Evolutionary conservation across 1,140 invertebrate species (phyloP).

Genomic region (Hestina assimilis): DNA sequence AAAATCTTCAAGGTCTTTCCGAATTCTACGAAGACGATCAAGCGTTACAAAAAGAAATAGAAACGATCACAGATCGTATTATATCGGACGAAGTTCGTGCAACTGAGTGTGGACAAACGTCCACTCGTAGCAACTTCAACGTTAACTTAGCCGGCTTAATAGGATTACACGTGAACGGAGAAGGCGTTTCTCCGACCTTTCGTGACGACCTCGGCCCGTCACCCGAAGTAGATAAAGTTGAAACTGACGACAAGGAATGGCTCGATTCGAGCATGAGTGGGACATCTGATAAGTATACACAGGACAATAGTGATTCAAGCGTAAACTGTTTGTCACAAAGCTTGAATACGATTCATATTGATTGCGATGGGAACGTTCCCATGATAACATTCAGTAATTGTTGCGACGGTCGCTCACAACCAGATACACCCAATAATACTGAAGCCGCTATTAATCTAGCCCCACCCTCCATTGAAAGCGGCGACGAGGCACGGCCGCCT

Average conservation of each 20-base stretch:
- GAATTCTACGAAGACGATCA: conserved; percentile 74
- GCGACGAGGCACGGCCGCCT: conserved; percentile 64
- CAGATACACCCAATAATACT: conserved; percentile 49
- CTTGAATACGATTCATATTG: conserved; percentile 58
- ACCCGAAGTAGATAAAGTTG: conserved; percentile 51
- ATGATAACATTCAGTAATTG: conserved; percentile 76
- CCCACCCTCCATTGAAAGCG: conserved; percentile 67
- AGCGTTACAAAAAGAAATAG: conserved; percentile 52
- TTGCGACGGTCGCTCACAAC: conserved; percentile 49
- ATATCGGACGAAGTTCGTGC: conserved; percentile 48
- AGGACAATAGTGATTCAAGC: conserved; percentile 37
- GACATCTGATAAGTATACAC: conserved; percentile 44
- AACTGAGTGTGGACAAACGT: conserved; percentile 29
- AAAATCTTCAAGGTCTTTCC: conserved; percentile 65
- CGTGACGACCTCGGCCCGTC: conserved; percentile 47
- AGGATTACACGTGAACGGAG: conserved; percentile 55
- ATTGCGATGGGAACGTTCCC: conserved; percentile 62
- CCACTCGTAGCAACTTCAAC: conserved; percentile 56
- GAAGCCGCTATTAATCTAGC: conserved; percentile 60
- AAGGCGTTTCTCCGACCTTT: conserved; percentile 45
- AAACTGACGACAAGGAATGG: conserved; percentile 59
- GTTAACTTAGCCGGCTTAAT: conserved; percentile 72
- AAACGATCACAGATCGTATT: conserved; percentile 57
- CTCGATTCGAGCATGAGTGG: conserved; percentile 67
- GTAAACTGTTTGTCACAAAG: conserved; percentile 59